These are phyloP conservation scores for Melipona quadrifasciata DNA, from an alignment of 1,140 invertebrate genomes.

Conservation along the genomic window DNA sequence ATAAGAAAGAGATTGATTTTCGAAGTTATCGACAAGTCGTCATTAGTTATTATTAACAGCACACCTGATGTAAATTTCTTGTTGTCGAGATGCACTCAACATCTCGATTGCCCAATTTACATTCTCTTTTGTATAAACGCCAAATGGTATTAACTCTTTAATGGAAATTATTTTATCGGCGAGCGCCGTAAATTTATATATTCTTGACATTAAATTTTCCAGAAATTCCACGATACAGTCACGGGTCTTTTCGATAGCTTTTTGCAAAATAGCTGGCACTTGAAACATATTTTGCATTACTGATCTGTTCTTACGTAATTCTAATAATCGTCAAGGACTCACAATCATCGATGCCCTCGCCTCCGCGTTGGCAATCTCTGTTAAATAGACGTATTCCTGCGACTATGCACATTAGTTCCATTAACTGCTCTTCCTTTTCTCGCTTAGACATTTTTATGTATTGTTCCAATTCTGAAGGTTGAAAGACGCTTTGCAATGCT, in stretches of 20 bases:
- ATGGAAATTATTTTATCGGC: slow-evolving; percentile 76
- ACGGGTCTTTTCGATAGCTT: slow-evolving; percentile 82
- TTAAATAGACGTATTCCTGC: slow-evolving; percentile 87
- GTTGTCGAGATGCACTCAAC: slow-evolving; percentile 84
- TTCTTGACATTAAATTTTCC: slow-evolving; percentile 83
- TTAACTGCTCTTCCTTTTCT: slow-evolving; percentile 82
- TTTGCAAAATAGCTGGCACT: slow-evolving; percentile 85
- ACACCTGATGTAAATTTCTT: slow-evolving; percentile 83
- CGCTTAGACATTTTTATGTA: slow-evolving; percentile 84
- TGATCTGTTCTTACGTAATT: background rate
- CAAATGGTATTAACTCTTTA: background rate
- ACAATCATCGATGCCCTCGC: slow-evolving; percentile 86
- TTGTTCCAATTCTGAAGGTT: slow-evolving; percentile 85
- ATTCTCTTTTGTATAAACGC: slow-evolving; percentile 74
- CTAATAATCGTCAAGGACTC: slow-evolving; percentile 64
- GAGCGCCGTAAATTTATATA: slow-evolving; percentile 84
- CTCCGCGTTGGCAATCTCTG: slow-evolving; percentile 85
- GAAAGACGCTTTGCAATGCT: slow-evolving; percentile 88
- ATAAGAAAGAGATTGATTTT: background rate
- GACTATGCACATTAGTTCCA: slow-evolving; percentile 83
- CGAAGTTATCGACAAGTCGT: background rate
- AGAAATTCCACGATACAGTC: slow-evolving; percentile 82
- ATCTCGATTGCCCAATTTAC: slow-evolving; percentile 81
- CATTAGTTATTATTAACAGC: background rate
- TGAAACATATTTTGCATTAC: slow-evolving; percentile 12